These are phyloP conservation scores for Sinocyclocheilus anophthalmus DNA, from an alignment of 2,113 vertebrate species.

Conservation along the genomic window DNA sequence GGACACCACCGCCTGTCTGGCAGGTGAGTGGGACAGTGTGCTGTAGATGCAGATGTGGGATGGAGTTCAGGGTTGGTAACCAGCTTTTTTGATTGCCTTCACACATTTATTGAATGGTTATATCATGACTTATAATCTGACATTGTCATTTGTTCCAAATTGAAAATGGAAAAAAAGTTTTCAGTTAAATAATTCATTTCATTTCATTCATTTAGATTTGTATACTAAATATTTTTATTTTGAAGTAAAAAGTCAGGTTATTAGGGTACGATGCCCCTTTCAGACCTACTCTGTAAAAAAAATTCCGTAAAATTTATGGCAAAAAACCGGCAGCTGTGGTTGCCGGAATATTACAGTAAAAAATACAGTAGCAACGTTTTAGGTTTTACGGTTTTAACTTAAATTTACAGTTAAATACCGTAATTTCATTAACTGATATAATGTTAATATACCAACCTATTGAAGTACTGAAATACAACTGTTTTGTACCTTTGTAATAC, in stretches of 20 bases:
- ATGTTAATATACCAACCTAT: too few species aligned
- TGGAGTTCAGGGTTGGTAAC: neutral
- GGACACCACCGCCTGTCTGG: conserved; percentile 91
- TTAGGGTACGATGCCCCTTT: neutral
- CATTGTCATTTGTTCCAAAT: neutral
- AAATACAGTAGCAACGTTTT: too few species aligned
- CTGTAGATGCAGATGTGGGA: neutral
- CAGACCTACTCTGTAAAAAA: neutral
- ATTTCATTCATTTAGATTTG: neutral
- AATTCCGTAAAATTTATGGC: too few species aligned
- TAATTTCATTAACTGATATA: too few species aligned
- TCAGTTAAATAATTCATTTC: neutral
- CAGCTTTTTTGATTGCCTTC: neutral
- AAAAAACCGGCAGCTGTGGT: too few species aligned
- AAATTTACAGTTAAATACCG: too few species aligned
- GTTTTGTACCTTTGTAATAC: too few species aligned
- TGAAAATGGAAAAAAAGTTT: too few species aligned
- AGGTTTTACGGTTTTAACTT: too few species aligned
- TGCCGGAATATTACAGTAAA: too few species aligned
- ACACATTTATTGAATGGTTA: neutral
- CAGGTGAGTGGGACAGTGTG: conserved; percentile 74
- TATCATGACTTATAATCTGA: neutral
- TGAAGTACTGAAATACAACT: too few species aligned
- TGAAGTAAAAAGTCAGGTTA: neutral
- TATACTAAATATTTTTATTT: neutral